Evolutionary conservation across 1,140 invertebrate species (phyloP).

Genomic region (Notospermus geniculatus): DNA sequence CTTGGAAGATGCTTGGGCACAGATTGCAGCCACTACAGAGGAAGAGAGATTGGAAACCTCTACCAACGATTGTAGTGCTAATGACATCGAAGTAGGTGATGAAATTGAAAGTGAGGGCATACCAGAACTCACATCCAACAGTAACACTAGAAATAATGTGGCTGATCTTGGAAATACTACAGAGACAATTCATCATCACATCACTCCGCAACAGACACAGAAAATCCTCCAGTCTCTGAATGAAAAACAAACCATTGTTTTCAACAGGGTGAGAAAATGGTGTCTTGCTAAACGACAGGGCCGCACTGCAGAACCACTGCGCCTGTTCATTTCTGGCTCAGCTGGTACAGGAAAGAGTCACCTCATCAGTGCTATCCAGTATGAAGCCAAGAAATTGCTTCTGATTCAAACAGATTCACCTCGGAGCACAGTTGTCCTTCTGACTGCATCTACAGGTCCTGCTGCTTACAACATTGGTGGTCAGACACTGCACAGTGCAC

Average conservation of each 20-base stretch:
- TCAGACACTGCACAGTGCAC: background rate
- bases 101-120: background rate
- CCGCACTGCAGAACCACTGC: conserved; percentile 13
- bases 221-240: background rate
- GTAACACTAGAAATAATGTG: background rate
- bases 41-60: background rate
- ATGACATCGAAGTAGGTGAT: background rate
- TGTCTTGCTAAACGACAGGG: conserved; percentile 10
- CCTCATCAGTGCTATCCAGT: conserved; percentile 15
- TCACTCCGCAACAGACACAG: background rate
- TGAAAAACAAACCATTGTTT: conserved; percentile 6
- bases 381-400: conserved; percentile 21
- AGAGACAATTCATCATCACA: background rate
- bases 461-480: background rate
- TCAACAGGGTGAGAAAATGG: conserved; percentile 20
- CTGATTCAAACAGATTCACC: background rate
- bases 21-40: background rate
- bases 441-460: background rate
- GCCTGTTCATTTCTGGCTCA: conserved; percentile 20
- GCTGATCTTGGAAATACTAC: background rate
- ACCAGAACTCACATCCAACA: background rate
- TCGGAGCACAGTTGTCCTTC: conserved; percentile 3
- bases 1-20: background rate
- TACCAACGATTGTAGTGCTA: background rate
- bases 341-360: conserved; percentile 23